Percentiles rank a stretch among this genome's conserved stretches.
Conservation (phyloP, 2,888 invertebrate species). For the Allygus modestus region DNA sequence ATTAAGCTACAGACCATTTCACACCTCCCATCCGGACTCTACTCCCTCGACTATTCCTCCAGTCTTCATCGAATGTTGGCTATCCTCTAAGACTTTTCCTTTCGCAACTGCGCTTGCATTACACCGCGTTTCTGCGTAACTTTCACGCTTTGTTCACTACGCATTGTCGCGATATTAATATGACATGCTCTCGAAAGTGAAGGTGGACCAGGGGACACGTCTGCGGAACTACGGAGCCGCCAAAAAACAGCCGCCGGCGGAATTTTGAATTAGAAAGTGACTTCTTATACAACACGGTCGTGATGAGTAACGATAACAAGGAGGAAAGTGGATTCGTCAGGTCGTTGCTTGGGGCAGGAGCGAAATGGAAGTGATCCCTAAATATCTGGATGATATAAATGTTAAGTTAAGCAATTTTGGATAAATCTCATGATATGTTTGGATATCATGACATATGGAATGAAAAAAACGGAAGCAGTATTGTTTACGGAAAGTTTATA, state of each 20-base stretch:
- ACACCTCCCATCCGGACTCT: too few species aligned
- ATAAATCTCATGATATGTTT: too few species aligned
- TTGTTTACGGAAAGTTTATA: too few species aligned
- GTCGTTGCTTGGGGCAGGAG: too few species aligned
- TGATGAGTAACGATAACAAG: background rate
- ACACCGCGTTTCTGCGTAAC: background rate
- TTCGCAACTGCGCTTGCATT: background rate
- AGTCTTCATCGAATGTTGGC: background rate
- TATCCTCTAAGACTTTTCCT: constrained; percentile 23
- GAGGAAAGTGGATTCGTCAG: background rate
- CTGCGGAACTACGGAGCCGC: constrained; percentile 26
- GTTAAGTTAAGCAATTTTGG: too few species aligned
- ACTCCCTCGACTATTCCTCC: background rate
- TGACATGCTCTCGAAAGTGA: constrained; percentile 50
- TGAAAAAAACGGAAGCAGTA: too few species aligned
- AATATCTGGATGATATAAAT: too few species aligned
- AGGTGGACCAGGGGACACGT: constrained; percentile 24
- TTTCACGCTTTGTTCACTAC: constrained; percentile 33
- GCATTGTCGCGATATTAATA: constrained; percentile 21
- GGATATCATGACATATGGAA: too few species aligned
- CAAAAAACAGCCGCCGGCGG: constrained; percentile 28
- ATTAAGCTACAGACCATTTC: too few species aligned
- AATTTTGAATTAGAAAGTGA: constrained; percentile 54
- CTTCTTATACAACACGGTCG: constrained; percentile 14
- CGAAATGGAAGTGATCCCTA: too few species aligned